Evolutionary conservation across 2,113 vertebrate species (phyloP).

Genomic region (Pelusios castaneus): DNA sequence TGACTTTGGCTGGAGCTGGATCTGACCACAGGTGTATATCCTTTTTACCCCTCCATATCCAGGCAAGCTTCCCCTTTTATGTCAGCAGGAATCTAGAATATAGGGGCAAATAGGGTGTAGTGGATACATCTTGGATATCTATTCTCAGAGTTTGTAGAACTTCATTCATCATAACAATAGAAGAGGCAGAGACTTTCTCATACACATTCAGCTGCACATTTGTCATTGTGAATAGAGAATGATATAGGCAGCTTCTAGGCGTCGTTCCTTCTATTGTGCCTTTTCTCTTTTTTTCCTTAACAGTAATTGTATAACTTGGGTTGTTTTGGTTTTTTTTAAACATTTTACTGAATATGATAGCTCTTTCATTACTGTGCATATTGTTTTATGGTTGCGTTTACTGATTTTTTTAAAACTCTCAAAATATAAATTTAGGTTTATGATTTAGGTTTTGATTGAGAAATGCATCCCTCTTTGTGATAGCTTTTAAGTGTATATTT

Average conservation of each 20-base stretch:
- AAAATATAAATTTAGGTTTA: neutral
- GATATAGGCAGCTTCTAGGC: constrained; percentile 28
- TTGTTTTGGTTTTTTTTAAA: neutral
- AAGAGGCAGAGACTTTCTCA: neutral
- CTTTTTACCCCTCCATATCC: neutral
- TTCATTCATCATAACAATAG: neutral
- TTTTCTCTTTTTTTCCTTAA: neutral
- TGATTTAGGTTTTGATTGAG: neutral
- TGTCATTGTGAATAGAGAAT: neutral
- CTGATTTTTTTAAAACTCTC: neutral
- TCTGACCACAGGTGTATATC: neutral
- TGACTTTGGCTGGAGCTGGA: neutral
- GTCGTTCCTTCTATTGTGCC: neutral
- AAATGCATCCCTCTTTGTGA: neutral
- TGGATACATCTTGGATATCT: constrained; percentile 1
- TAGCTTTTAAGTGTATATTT: neutral
- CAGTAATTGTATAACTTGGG: neutral
- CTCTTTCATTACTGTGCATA: neutral
- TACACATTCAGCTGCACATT: neutral
- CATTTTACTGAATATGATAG: neutral
- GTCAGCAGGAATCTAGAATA: neutral
- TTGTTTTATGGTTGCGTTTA: neutral
- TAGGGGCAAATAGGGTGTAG: neutral
- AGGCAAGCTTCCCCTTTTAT: neutral
- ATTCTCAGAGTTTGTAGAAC: constrained; percentile 8